These are phyloP conservation scores for Raphicerus campestris DNA, from an alignment of 2,113 vertebrate genomes.

Conservation along the genomic window DNA sequence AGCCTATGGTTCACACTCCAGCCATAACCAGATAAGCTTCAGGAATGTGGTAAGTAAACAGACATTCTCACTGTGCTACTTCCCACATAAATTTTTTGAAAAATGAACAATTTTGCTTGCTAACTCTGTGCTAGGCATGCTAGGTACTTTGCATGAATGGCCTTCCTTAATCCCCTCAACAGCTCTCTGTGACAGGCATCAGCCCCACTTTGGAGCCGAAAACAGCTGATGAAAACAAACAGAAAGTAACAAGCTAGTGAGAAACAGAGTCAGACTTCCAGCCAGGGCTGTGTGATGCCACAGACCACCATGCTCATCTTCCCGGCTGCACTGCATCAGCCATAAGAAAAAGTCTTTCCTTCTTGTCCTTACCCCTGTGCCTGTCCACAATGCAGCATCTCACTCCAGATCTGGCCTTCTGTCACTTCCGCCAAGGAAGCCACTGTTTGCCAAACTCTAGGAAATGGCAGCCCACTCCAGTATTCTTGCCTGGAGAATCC, in stretches of 20 bases:
- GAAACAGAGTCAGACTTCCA: neutral
- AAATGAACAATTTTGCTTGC: neutral
- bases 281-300: neutral
- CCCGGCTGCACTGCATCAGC: neutral
- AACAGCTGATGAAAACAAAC: neutral
- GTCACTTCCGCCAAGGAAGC: neutral
- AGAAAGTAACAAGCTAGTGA: neutral
- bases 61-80: neutral
- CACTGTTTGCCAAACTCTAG: neutral
- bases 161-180: neutral
- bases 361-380: neutral
- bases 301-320: neutral
- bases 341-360: too few relatives aligned
- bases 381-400: neutral
- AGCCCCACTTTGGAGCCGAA: neutral
- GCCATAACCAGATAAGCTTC: neutral
- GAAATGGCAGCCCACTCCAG: too few relatives aligned
- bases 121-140: neutral
- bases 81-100: neutral
- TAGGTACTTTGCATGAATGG: neutral
- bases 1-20: neutral
- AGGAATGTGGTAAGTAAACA: neutral
- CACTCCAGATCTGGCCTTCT: neutral
- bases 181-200: neutral
- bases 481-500: too few relatives aligned